Evolutionary conservation across 1,140 invertebrate genomes (phyloP).

Genomic region (Tetranychus cinnabarinus): DNA sequence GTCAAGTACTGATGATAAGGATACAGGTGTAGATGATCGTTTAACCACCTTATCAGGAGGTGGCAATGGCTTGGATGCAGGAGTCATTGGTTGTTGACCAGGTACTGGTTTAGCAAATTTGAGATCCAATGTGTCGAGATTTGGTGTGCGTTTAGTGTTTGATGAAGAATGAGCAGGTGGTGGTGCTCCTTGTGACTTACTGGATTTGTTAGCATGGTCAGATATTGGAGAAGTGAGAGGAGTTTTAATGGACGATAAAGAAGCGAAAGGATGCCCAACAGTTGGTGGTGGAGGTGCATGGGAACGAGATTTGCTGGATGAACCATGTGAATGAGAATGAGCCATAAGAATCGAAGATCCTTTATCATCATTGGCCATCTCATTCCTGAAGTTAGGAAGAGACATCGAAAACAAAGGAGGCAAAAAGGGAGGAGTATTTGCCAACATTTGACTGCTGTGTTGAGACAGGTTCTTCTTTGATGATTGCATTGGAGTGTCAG

Average conservation of each 20-base stretch:
- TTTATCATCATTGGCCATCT: slow-evolving; percentile 2
- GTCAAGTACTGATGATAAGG: slow-evolving; percentile 13
- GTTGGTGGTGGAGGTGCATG: neutral
- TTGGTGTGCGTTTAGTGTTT: slow-evolving; percentile 5
- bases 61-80: neutral
- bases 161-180: slow-evolving; percentile 15
- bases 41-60: neutral
- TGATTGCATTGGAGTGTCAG: neutral
- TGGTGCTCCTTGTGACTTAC: slow-evolving; percentile 2
- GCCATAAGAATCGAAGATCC: neutral
- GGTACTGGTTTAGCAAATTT: slow-evolving; percentile 11
- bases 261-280: neutral
- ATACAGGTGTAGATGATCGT: neutral
- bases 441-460: neutral
- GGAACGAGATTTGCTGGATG: neutral
- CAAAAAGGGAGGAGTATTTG: neutral
- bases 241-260: neutral
- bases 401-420: slow-evolving; percentile 5
- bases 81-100: slow-evolving; percentile 3
- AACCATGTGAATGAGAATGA: neutral
- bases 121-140: slow-evolving; percentile 12
- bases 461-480: slow-evolving; percentile 10
- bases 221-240: too few species aligned
- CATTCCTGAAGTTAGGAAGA: slow-evolving; percentile 4
- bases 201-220: too few species aligned